Evolutionary conservation across 2,113 vertebrate species (phyloP).

Genomic region (Tragelaphus strepsiceros): DNA sequence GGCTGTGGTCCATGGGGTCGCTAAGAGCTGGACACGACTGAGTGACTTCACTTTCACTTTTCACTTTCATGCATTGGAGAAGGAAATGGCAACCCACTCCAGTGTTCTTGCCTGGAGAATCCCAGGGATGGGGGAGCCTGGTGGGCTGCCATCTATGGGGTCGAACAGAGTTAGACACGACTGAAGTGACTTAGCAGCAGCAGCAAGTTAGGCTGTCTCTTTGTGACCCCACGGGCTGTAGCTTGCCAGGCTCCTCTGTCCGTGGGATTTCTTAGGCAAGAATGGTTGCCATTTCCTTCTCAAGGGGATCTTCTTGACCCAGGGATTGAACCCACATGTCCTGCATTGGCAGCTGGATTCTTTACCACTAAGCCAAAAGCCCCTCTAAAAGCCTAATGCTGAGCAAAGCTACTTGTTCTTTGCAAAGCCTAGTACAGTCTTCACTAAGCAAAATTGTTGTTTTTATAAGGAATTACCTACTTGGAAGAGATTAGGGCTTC

Average conservation of each 20-base stretch:
- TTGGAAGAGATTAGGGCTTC: neutral
- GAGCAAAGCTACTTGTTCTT: neutral
- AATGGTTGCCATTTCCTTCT: neutral
- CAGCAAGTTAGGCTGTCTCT: neutral
- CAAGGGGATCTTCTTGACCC: neutral
- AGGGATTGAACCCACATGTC: fast-evolving
- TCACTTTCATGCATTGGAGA: too few relatives aligned
- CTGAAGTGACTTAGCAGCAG: too few relatives aligned
- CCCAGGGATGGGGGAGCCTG: too few relatives aligned
- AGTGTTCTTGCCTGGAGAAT: too few relatives aligned
- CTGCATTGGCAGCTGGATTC: neutral
- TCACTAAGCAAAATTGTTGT: neutral
- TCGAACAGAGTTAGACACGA: too few relatives aligned
- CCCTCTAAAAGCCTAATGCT: neutral
- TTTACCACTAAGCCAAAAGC: neutral
- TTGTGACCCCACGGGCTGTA: neutral
- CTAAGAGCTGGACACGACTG: too few relatives aligned
- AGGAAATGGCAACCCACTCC: too few relatives aligned
- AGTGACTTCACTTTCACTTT: too few relatives aligned
- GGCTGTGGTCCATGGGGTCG: too few relatives aligned
- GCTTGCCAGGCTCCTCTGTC: neutral
- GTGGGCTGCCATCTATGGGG: too few relatives aligned
- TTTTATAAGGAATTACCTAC: neutral
- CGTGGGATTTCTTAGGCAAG: neutral
- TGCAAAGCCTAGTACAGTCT: neutral